A percentile compares a stretch with the other conserved stretches of the same genome.
These are phyloP conservation scores for Protobothrops mucrosquamatus DNA, from an alignment of 2,113 vertebrate species.

Conservation along the genomic window DNA sequence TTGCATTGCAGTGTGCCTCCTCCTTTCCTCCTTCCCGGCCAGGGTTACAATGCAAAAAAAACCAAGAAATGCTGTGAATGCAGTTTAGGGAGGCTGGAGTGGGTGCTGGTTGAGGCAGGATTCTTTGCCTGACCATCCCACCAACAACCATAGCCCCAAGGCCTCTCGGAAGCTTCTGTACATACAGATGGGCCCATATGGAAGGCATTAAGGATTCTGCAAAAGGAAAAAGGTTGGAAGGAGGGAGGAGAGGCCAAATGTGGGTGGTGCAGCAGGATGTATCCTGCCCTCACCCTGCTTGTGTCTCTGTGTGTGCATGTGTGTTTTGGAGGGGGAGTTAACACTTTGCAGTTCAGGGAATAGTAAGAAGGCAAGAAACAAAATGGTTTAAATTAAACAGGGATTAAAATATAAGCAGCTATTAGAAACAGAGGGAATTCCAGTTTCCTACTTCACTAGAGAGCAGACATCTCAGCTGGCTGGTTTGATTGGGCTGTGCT, in stretches of 20 bases:
- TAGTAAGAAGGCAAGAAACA: neutral
- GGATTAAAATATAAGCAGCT: neutral
- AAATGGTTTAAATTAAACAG: neutral
- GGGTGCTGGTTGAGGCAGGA: neutral
- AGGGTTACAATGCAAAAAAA: neutral
- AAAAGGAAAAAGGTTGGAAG: neutral
- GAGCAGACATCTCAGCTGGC: neutral
- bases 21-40: neutral
- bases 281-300: constrained; percentile 32
- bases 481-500: neutral
- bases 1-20: neutral
- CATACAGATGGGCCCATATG: constrained; percentile 10
- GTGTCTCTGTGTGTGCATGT: neutral
- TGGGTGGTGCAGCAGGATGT: constrained; percentile 26
- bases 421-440: neutral
- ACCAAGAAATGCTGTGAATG: neutral
- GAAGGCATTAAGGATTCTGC: constrained; percentile 23
- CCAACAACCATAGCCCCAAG: neutral
- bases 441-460: neutral
- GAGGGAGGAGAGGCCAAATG: constrained; percentile 20
- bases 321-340: neutral
- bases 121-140: neutral
- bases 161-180: constrained; percentile 21
- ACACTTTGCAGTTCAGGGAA: constrained; percentile 9
- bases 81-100: neutral